These are phyloP conservation scores for Coenonympha arcania DNA, from an alignment of 2,888 invertebrate genomes.

Conservation along the genomic window DNA sequence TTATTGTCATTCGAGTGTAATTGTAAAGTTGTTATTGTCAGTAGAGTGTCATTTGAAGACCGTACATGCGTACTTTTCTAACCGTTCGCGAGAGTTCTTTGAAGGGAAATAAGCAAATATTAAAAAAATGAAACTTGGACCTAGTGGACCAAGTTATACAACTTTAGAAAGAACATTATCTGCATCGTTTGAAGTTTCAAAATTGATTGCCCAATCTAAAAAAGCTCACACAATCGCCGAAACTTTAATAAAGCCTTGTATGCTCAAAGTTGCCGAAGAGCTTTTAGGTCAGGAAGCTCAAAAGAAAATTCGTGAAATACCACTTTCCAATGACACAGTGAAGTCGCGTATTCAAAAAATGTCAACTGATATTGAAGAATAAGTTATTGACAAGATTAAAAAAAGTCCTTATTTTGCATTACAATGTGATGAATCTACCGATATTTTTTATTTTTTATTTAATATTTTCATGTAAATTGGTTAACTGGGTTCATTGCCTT, in stretches of 20 bases:
- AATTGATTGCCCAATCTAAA: constrained; percentile 23
- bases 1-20: too few relatives aligned
- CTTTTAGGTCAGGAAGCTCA: constrained; percentile 20
- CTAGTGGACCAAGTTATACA: constrained; percentile 10
- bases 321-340: constrained; percentile 26
- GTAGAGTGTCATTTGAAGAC: constrained; percentile 3
- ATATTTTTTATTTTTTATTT: constrained; percentile 27
- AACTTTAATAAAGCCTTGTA: constrained; percentile 26
- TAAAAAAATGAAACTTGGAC: constrained; percentile 10
- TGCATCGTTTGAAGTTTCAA: constrained; percentile 18
- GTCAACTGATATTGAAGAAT: constrained; percentile 23
- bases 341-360: constrained; percentile 21
- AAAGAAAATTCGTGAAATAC: constrained; percentile 25
- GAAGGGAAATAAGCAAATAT: neutral
- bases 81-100: constrained; percentile 3
- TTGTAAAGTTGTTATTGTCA: too few relatives aligned
- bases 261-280: constrained; percentile 25
- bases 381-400: constrained; percentile 13
- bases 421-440: constrained; percentile 29
- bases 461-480: constrained; percentile 28
- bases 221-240: constrained; percentile 27
- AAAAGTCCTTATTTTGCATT: constrained; percentile 22
- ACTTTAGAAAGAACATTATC: constrained; percentile 12
- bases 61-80: constrained; percentile 5
- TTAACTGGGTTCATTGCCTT: too few relatives aligned